phyloP scores from a whole-genome alignment of 1,140 invertebrate species.

The Sesamia nonagrioides region DNA sequence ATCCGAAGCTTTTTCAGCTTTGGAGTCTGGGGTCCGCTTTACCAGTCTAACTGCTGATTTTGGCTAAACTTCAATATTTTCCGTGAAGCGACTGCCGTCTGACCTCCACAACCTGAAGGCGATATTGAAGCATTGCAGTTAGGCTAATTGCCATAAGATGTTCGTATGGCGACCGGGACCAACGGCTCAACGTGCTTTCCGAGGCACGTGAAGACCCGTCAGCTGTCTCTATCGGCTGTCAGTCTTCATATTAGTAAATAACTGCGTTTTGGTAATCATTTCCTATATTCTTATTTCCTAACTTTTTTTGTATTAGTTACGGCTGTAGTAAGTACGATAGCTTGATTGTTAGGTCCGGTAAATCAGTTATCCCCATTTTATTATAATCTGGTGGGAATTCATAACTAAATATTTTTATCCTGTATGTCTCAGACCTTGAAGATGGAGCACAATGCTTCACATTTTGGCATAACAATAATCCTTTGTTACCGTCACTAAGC shows the following conservation, averaged over 20 bases:
- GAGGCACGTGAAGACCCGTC: too few species aligned
- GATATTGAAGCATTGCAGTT: too few species aligned
- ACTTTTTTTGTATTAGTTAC: background rate
- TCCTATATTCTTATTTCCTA: background rate
- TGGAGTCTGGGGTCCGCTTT: too few species aligned
- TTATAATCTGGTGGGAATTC: conserved; percentile 3
- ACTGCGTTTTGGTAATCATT: background rate
- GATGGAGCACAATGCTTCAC: background rate
- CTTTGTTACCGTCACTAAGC: conserved; percentile 33
- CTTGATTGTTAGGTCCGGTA: background rate
- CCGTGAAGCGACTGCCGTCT: too few species aligned
- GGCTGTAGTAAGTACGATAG: background rate
- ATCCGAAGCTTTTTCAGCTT: too few species aligned
- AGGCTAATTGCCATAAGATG: too few species aligned
- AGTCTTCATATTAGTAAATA: background rate
- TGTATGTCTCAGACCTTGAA: background rate
- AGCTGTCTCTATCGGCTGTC: too few species aligned
- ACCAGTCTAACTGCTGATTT: too few species aligned
- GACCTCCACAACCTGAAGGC: too few species aligned
- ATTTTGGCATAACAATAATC: conserved; percentile 40
- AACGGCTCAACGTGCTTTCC: too few species aligned
- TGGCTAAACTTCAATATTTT: too few species aligned
- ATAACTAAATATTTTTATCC: background rate
- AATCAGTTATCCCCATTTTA: background rate
- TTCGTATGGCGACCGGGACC: too few species aligned